Percentiles rank a stretch among this genome's conserved stretches.
These are phyloP conservation scores for Drosophila picticornis DNA, from an alignment of 2,888 invertebrate species.

Conservation along the genomic window DNA sequence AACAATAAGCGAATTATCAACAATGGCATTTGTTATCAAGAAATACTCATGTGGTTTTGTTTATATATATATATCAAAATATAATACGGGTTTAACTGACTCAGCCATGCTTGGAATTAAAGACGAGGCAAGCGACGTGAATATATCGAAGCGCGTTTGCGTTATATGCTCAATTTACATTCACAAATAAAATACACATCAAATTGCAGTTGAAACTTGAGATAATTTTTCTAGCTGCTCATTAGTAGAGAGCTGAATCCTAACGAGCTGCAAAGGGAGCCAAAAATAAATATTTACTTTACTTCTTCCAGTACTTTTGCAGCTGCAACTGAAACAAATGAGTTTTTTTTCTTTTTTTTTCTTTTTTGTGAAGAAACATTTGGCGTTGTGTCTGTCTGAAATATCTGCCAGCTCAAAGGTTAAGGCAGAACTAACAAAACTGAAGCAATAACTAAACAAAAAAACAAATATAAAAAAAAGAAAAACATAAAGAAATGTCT, in stretches of 20 bases:
- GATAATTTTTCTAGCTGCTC: not conserved
- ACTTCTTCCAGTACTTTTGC: not conserved
- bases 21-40: constrained; percentile 21
- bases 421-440: constrained; percentile 22
- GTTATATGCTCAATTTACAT: not conserved
- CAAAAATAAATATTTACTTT: not conserved
- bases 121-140: not conserved
- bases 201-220: not conserved
- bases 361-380: constrained; percentile 22
- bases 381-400: constrained; percentile 7
- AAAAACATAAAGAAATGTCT: not conserved
- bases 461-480: constrained; percentile 7
- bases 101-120: not conserved
- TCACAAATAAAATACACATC: not conserved
- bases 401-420: constrained; percentile 21
- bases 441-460: constrained; percentile 11
- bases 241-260: not conserved
- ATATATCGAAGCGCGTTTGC: not conserved
- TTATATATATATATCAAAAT: not conserved
- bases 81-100: not conserved
- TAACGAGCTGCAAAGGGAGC: constrained; percentile 1
- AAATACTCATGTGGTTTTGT: constrained; percentile 10
- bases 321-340: constrained; percentile 1
- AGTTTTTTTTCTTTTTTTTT: not conserved
- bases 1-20: constrained; percentile 1